phyloP scores from a whole-genome alignment of 37 sponge, comb jelly and placozoan species.

The Tethya wilhelma region DNA sequence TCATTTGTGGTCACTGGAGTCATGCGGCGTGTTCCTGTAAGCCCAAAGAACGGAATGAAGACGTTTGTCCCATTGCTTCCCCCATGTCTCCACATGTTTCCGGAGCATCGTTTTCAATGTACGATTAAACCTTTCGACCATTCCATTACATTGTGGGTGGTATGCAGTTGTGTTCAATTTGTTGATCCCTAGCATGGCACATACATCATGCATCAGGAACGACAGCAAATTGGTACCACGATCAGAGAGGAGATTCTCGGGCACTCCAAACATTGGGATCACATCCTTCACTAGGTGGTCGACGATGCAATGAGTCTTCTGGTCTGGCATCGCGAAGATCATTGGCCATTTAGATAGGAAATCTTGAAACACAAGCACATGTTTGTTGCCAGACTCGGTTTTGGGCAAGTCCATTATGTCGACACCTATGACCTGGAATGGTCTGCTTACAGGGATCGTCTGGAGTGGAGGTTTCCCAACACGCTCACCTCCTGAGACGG shows the following conservation, averaged over 20 bases:
- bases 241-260: conserved; percentile 62
- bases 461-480: conserved; percentile 23
- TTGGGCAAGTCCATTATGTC: conserved; percentile 3
- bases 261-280: conserved; percentile 56
- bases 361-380: neutral
- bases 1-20: no score
- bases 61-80: conserved; percentile 45
- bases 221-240: conserved; percentile 51
- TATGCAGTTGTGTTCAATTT: conserved; percentile 54
- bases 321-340: conserved; percentile 51
- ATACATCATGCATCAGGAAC: conserved; percentile 46
- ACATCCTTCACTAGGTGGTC: conserved; percentile 33
- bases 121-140: no score
- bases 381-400: conserved; percentile 18
- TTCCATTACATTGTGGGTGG: no score
- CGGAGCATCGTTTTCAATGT: conserved; percentile 38
- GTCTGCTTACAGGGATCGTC: conserved; percentile 22
- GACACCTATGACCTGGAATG: conserved; percentile 14
- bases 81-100: conserved; percentile 28
- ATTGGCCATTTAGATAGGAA: conserved; percentile 28
- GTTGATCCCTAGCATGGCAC: conserved; percentile 27
- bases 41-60: no score
- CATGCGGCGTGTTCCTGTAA: no score
- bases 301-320: conserved; percentile 51
- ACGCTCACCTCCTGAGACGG: no score